phyloP scores from a whole-genome alignment of 2,797 vertebrate species.

The Gymnothorax javanicus region DNA sequence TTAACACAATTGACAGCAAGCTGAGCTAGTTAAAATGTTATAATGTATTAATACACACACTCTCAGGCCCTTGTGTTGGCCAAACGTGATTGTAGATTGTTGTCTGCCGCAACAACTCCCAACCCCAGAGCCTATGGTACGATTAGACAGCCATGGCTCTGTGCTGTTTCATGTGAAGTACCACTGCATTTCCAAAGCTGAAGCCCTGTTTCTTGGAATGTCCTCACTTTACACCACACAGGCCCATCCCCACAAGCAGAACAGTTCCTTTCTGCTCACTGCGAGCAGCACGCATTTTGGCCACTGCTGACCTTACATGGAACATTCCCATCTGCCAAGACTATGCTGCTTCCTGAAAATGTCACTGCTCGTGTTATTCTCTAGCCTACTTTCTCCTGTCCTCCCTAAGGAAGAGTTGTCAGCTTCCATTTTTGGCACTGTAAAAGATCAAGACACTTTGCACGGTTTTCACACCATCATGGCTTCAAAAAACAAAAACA shows the following conservation, averaged over 20 bases:
- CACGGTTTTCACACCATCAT: too few relatives aligned
- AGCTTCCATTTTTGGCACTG: neutral
- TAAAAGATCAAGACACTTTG: too few relatives aligned
- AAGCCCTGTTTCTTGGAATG: neutral
- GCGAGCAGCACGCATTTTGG: neutral
- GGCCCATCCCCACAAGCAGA: neutral
- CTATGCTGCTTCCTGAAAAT: neutral
- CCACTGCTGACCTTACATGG: neutral
- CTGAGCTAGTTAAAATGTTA: neutral
- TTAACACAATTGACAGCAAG: neutral
- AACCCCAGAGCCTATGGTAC: neutral
- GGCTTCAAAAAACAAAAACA: too few relatives aligned
- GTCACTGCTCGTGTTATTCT: neutral
- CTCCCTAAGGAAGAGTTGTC: neutral
- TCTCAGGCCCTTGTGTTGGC: neutral
- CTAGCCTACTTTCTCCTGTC: neutral
- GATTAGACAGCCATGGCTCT: neutral
- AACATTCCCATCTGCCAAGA: neutral
- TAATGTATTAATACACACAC: constrained; percentile 9
- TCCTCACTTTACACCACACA: neutral
- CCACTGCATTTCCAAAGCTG: neutral
- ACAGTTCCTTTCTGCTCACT: neutral
- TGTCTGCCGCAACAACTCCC: neutral
- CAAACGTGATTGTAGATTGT: neutral
- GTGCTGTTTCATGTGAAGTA: neutral